These are phyloP conservation scores for Thaumatotibia leucotreta DNA, from an alignment of 1,140 invertebrate genomes.

Conservation along the genomic window DNA sequence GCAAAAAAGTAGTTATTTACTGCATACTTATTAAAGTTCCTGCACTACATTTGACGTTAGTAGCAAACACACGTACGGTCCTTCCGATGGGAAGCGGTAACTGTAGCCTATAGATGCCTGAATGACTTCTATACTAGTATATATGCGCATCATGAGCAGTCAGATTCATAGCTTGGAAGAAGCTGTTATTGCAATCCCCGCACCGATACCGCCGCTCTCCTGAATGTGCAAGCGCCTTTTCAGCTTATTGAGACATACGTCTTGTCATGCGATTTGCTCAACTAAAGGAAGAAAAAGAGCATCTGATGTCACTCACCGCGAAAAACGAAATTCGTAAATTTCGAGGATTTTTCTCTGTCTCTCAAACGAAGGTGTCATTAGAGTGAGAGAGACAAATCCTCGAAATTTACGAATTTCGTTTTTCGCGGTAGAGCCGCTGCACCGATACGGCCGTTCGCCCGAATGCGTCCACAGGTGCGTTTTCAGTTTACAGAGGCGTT, in stretches of 20 bases:
- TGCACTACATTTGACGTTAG: too few species aligned
- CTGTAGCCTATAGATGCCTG: too few species aligned
- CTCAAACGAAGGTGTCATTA: conserved; percentile 86
- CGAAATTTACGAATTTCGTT: too few species aligned
- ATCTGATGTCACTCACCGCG: not conserved
- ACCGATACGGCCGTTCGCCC: conserved; percentile 96
- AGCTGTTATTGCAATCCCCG: conserved; percentile 87
- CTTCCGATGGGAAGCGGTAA: too few species aligned
- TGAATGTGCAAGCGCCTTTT: conserved; percentile 98
- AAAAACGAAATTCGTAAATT: conserved; percentile 82
- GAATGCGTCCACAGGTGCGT: conserved; percentile 98
- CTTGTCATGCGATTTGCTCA: too few species aligned
- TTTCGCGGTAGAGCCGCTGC: too few species aligned
- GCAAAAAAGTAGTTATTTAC: too few species aligned
- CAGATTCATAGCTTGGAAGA: conserved; percentile 84
- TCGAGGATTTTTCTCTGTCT: conserved; percentile 84
- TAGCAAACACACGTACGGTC: too few species aligned
- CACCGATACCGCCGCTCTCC: conserved; percentile 97
- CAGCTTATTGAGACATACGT: conserved; percentile 95
- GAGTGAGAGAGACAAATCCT: too few species aligned
- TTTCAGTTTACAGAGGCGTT: conserved; percentile 96
- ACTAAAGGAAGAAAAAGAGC: too few species aligned
- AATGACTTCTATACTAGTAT: conserved; percentile 94
- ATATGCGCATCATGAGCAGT: conserved; percentile 86
- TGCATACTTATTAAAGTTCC: too few species aligned